These are phyloP conservation scores for Cephus nigrinus DNA, from an alignment of 2,888 invertebrate species.

Conservation along the genomic window DNA sequence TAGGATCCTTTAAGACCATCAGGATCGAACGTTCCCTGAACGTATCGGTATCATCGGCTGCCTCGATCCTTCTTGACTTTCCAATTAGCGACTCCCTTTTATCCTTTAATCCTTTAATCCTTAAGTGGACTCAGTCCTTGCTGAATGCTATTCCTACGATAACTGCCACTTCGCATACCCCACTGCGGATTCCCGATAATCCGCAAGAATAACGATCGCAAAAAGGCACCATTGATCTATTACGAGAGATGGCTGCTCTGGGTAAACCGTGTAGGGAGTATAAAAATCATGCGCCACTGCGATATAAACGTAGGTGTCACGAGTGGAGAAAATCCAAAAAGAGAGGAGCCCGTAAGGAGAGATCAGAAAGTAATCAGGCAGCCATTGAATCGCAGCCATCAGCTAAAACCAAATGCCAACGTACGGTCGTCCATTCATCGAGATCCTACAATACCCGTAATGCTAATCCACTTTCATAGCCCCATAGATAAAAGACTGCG, in stretches of 20 bases:
- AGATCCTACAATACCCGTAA: constrained; percentile 53
- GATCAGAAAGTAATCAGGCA: constrained; percentile 42
- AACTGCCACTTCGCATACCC: constrained; percentile 2
- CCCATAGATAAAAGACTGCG: background rate
- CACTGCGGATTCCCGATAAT: background rate
- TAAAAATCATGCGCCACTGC: background rate
- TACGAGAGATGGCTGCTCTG: background rate
- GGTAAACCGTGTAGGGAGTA: background rate
- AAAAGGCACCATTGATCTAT: background rate
- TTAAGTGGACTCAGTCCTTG: constrained; percentile 9
- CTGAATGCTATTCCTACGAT: constrained; percentile 12
- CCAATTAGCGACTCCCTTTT: constrained; percentile 41
- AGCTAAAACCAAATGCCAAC: constrained; percentile 41
- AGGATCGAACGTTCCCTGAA: background rate
- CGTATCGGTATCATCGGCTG: background rate
- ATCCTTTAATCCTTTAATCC: constrained; percentile 11
- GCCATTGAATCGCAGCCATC: constrained; percentile 35
- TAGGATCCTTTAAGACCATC: background rate
- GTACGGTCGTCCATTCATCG: constrained; percentile 40
- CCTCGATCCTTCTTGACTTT: constrained; percentile 24
- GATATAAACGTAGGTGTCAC: background rate
- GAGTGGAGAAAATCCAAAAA: background rate
- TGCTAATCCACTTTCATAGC: constrained; percentile 47
- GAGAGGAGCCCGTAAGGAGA: constrained; percentile 39
- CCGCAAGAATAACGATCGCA: background rate